Percentiles rank a stretch among this genome's conserved stretches.
These are phyloP conservation scores for Galago senegalensis DNA, from an alignment of 2,797 vertebrate species.

Conservation along the genomic window DNA sequence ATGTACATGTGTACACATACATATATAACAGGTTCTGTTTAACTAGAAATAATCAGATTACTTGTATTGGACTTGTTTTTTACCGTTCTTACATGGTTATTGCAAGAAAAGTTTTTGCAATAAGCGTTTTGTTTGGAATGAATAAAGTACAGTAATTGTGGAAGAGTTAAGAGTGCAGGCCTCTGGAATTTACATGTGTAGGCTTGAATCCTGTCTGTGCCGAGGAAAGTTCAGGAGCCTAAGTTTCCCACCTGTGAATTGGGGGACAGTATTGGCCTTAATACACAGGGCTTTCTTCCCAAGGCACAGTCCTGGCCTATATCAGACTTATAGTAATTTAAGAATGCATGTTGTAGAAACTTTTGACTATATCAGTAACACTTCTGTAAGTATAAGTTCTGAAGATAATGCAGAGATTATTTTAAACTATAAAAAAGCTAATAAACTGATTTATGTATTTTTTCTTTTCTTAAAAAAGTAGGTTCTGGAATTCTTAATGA, in stretches of 20 bases:
- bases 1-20: background rate
- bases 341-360: background rate
- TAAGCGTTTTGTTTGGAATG: conserved; percentile 52
- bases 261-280: background rate
- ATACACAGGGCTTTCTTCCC: background rate
- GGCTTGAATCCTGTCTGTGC: conserved; percentile 58
- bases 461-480: conserved; percentile 67
- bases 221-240: background rate
- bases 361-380: background rate
- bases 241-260: conserved; percentile 46
- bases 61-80: background rate
- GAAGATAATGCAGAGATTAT: conserved; percentile 31
- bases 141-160: conserved; percentile 21
- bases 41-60: conserved; percentile 4
- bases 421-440: conserved; percentile 16
- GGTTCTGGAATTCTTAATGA: conserved; percentile 93
- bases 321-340: conserved; percentile 35
- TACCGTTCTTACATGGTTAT: background rate
- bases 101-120: background rate
- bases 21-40: background rate
- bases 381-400: conserved; percentile 50
- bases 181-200: conserved; percentile 41
- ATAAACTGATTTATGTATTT: background rate
- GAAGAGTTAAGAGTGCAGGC: background rate
- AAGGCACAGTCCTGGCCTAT: background rate